Evolutionary conservation across 2,113 vertebrate genomes (phyloP), one percentile per base, ranked within the genome.

Genomic region (Nestor notabilis): DNA sequence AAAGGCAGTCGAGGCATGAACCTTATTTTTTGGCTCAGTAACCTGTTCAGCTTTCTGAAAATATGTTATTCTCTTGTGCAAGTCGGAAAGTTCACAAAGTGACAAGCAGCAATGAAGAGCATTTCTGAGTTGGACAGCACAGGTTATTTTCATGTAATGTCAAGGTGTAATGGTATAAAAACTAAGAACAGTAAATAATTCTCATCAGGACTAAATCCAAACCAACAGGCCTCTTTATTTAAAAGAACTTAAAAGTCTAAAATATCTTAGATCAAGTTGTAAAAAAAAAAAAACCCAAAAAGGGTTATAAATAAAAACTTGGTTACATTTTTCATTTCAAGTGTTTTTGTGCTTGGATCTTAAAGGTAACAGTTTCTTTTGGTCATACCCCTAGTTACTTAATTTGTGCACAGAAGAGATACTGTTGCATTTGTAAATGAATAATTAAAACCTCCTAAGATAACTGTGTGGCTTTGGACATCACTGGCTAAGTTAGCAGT

Each of bases 381-480:
- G 33, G 5, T 78, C 15, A 39, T 88, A 44, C 7, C 25, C 47
- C 53, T 72, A 52, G 75, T 94, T 91, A 35, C 61, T 79, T 90
- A 63, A 95, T 97, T 97, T 97, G 90, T 95, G 83, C 89, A 92
- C 41, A 87, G 87, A 96, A 75, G 46, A 87, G 90, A 94, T 98
- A 97, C 55, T 70, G 83, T 98, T 97, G 29, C 96, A 95, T 85
- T 96, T 96, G 37, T 96, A 85, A 93, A 96, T 98, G 55, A 98
- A 98, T 98, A 97, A 98, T 98, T 98, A 91, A 98, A 93, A 77
- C 56, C 23, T 92, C 56, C 76, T 96, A 90, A 82, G 93, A 89
- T 77, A 95, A 92, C 79, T 85, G 16, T 70, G 94, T 94, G 81
- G 92, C 95, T 97, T 96, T 96, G 78, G 78, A 52, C 31, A 8